Evolutionary conservation across 1,140 invertebrate species (phyloP).

Genomic region (Campoletis sonorensis): DNA sequence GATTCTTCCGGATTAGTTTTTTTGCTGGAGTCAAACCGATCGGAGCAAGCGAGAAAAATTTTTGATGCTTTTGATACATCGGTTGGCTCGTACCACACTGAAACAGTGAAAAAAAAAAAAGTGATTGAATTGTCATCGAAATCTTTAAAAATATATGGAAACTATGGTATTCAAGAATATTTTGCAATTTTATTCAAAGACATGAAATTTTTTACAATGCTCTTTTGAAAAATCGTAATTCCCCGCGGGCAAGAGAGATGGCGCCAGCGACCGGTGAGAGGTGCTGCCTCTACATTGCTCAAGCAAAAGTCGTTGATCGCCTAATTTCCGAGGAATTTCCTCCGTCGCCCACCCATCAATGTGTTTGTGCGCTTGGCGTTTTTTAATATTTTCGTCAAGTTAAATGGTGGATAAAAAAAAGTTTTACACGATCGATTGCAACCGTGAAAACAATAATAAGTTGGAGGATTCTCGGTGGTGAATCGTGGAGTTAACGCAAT

Average conservation of each 20-base stretch:
- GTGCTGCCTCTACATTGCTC: neutral
- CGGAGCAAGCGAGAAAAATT: slow-evolving; percentile 73
- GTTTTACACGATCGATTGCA: neutral
- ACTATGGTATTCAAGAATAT: neutral
- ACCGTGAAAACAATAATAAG: neutral
- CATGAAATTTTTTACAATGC: too few species aligned
- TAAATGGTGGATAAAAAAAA: neutral
- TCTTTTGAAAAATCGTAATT: too few species aligned
- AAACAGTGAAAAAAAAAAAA: slow-evolving; percentile 36
- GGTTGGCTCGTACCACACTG: slow-evolving; percentile 84
- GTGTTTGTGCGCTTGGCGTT: neutral
- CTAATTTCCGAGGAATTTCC: neutral
- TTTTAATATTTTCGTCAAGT: neutral
- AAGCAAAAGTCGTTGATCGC: neutral
- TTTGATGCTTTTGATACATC: slow-evolving; percentile 78
- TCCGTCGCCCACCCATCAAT: neutral
- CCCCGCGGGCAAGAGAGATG: neutral
- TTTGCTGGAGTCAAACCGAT: slow-evolving; percentile 63
- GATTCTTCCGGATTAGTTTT: neutral
- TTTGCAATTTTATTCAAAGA: neutral
- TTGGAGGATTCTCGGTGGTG: neutral
- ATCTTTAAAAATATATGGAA: too few species aligned
- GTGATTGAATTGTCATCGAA: too few species aligned
- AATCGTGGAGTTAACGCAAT: slow-evolving; percentile 55
- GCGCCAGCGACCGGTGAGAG: neutral